phyloP scores from a whole-genome alignment of 2,888 invertebrate species.

The Acanthacorydalis orientalis region DNA sequence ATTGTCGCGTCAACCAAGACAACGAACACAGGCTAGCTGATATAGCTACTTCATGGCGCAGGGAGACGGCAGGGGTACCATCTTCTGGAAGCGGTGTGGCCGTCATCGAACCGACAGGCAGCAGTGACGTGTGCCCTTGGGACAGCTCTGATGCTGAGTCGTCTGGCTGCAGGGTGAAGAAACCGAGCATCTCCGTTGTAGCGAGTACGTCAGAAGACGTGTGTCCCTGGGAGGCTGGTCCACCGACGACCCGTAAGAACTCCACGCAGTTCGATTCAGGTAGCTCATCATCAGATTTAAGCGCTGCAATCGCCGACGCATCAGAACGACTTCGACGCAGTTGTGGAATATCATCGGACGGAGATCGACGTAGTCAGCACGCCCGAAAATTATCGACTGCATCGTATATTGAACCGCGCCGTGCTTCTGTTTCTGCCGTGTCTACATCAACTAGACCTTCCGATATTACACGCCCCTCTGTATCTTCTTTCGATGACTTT shows the following conservation, averaged over 20 bases:
- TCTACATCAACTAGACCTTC: slow-evolving; percentile 28
- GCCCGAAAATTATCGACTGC: slow-evolving; percentile 23
- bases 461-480: slow-evolving; percentile 26
- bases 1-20: not conserved
- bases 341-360: slow-evolving; percentile 44
- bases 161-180: slow-evolving; percentile 21
- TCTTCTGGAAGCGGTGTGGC: slow-evolving; percentile 4
- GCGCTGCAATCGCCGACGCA: slow-evolving; percentile 34
- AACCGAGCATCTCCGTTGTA: slow-evolving; percentile 23
- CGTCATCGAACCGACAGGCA: slow-evolving; percentile 3
- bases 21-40: not conserved
- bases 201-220: slow-evolving; percentile 31
- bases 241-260: slow-evolving; percentile 36
- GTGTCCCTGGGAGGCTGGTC: slow-evolving; percentile 36
- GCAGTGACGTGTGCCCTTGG: slow-evolving; percentile 25
- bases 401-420: slow-evolving; percentile 19
- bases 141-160: slow-evolving; percentile 14
- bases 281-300: slow-evolving; percentile 60
- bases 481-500: slow-evolving; percentile 30
- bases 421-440: slow-evolving; percentile 27
- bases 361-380: slow-evolving; percentile 22
- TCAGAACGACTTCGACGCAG: slow-evolving; percentile 43
- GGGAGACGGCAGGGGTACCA: slow-evolving; percentile 7
- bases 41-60: slow-evolving; percentile 9
- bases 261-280: slow-evolving; percentile 50